phyloP scores from a whole-genome alignment of 2,113 vertebrate genomes.

The Psophia crepitans region DNA sequence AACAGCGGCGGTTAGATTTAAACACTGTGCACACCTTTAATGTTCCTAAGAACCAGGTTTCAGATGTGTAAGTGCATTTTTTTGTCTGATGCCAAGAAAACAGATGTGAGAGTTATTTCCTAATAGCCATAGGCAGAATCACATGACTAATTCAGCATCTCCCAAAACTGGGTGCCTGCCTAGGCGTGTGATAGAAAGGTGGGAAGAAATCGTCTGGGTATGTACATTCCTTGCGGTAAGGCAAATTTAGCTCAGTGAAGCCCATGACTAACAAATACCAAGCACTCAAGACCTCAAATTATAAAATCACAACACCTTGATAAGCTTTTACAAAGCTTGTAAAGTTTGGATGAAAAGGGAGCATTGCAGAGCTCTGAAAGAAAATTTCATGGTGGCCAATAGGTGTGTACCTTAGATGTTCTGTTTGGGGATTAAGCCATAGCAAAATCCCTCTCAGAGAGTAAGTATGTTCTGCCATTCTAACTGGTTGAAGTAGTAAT shows the following conservation, averaged over 20 bases:
- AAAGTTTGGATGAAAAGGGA: background rate
- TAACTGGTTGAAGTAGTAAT: background rate
- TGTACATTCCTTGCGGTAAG: background rate
- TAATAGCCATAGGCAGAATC: background rate
- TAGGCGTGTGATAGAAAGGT: background rate
- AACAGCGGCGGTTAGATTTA: background rate
- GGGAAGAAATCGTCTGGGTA: background rate
- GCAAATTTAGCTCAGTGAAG: background rate
- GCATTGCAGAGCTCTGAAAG: background rate
- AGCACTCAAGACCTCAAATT: background rate
- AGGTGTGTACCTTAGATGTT: background rate
- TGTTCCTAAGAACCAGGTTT: background rate
- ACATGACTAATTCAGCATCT: background rate
- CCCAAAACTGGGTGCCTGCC: background rate
- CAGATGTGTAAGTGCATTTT: constrained; percentile 25
- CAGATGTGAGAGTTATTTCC: constrained; percentile 36
- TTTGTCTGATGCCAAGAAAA: constrained; percentile 39
- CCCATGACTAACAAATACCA: background rate
- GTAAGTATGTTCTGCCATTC: background rate
- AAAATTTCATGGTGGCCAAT: background rate
- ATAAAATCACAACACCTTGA: background rate
- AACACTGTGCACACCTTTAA: background rate
- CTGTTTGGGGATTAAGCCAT: background rate
- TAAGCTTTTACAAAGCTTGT: background rate
- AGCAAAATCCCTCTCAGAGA: background rate